Conservation (phyloP, 2,888 invertebrate species). For the Fabriciana adippe region DNA sequence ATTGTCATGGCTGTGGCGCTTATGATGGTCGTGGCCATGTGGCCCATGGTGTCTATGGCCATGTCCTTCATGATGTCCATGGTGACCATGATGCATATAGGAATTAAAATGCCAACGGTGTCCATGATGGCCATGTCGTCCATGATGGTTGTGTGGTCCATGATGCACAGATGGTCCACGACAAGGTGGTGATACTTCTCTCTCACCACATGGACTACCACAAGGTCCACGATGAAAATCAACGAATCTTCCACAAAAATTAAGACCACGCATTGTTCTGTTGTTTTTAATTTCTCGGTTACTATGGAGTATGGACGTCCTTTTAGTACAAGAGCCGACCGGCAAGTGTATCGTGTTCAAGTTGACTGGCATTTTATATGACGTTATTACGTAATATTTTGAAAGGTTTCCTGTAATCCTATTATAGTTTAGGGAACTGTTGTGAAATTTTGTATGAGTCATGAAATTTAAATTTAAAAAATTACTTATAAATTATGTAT, state of each 20-base stretch:
- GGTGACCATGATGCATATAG: background rate
- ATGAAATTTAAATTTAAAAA: background rate
- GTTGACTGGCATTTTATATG: constrained; percentile 17
- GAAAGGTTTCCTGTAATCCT: constrained; percentile 18
- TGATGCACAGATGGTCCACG: constrained; percentile 13
- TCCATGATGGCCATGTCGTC: constrained; percentile 8
- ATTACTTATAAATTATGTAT: too few relatives aligned
- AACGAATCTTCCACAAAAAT: background rate
- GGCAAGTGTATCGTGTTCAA: background rate
- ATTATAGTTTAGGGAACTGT: constrained; percentile 14
- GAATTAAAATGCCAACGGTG: constrained; percentile 15
- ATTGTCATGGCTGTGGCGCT: background rate
- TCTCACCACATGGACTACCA: background rate
- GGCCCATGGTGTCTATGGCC: constrained; percentile 25
- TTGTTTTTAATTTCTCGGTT: background rate
- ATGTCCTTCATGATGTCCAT: constrained; percentile 21
- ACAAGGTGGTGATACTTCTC: background rate
- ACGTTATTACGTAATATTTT: constrained; percentile 27
- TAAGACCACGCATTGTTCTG: constrained; percentile 20
- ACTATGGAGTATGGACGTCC: background rate
- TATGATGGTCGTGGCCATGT: constrained; percentile 14
- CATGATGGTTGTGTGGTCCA: constrained; percentile 5
- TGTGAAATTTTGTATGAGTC: constrained; percentile 6
- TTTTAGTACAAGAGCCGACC: constrained; percentile 10
- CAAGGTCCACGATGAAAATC: constrained; percentile 12